A percentile compares a stretch with the other conserved stretches of the same genome.
phyloP scores from a whole-genome alignment of 2,113 vertebrate genomes.

The Petroica traversi region DNA sequence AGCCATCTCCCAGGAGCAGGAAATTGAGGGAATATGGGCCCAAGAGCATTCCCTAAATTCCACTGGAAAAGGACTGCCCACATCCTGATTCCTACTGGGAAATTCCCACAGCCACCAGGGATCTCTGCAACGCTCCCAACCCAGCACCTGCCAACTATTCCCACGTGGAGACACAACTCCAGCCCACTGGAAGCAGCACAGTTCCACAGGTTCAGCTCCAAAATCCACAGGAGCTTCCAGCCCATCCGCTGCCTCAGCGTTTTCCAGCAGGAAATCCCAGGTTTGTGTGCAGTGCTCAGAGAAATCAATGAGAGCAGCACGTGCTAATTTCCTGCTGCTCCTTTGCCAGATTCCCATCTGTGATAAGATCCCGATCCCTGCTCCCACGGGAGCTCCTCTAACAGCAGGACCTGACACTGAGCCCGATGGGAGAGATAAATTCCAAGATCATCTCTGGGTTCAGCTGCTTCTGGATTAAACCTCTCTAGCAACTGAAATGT shows the following conservation, averaged over 20 bases:
- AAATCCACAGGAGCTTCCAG: neutral
- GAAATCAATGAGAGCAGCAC: conserved; percentile 12
- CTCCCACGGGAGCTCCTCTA: neutral
- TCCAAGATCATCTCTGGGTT: neutral
- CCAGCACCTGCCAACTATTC: neutral
- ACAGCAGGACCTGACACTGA: neutral
- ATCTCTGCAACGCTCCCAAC: neutral
- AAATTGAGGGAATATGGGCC: neutral
- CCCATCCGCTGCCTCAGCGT: neutral
- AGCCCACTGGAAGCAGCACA: rapidly evolving
- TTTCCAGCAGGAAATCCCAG: neutral
- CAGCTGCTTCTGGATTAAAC: neutral
- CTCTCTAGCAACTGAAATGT: neutral
- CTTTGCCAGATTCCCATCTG: neutral
- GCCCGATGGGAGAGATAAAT: neutral
- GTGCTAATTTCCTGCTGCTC: conserved; percentile 12
- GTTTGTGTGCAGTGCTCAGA: neutral
- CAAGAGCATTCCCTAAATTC: neutral
- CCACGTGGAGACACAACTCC: rapidly evolving
- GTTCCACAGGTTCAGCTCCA: neutral
- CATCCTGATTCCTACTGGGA: neutral
- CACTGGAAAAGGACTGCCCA: neutral
- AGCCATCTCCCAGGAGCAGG: neutral
- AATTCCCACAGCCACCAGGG: neutral
- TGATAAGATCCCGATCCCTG: rapidly evolving